A percentile compares a stretch with the other conserved stretches of the same genome.
These are phyloP conservation scores for Phenganax marumi DNA, from an alignment of 92 coral and sea anemone species.

Conservation along the genomic window DNA sequence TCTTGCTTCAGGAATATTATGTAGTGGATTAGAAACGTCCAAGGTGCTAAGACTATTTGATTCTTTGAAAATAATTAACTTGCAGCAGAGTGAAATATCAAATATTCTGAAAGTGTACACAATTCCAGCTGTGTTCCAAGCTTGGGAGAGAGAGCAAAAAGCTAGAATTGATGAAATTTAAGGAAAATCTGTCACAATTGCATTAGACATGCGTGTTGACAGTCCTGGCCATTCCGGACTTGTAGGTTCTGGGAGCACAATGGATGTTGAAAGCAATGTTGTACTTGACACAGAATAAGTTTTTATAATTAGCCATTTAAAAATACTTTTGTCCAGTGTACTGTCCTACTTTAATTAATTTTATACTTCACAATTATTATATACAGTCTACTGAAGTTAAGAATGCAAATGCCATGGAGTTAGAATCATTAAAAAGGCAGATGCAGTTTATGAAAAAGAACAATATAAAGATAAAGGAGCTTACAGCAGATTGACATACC, in stretches of 20 bases:
- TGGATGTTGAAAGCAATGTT: conserved; percentile 42
- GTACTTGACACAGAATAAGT: conserved; percentile 42
- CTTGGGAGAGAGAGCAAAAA: conserved; percentile 45
- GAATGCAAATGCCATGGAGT: conserved; percentile 49
- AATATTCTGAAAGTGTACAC: conserved; percentile 35
- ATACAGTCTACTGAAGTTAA: conserved; percentile 48
- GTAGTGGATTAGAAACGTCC: conserved; percentile 44
- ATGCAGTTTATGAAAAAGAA: conserved; percentile 43
- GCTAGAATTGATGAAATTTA: conserved; percentile 38
- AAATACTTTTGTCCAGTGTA: background rate
- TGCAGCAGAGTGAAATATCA: conserved; percentile 46
- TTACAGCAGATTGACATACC: conserved; percentile 49
- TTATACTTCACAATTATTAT: conserved; percentile 7
- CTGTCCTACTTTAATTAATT: background rate
- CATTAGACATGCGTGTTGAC: conserved; percentile 57
- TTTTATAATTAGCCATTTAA: background rate
- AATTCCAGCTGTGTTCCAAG: conserved; percentile 53
- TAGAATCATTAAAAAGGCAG: conserved; percentile 55
- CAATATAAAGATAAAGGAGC: conserved; percentile 40
- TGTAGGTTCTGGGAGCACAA: conserved; percentile 24
- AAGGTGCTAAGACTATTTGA: conserved; percentile 51
- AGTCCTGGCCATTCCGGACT: conserved; percentile 59
- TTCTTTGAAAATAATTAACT: conserved; percentile 37
- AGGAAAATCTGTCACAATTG: conserved; percentile 39
- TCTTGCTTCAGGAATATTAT: conserved; percentile 43